Percentiles rank a stretch among this genome's conserved stretches.
phyloP scores from a whole-genome alignment of 2,888 invertebrate species.

The Apotomis betuletana region DNA sequence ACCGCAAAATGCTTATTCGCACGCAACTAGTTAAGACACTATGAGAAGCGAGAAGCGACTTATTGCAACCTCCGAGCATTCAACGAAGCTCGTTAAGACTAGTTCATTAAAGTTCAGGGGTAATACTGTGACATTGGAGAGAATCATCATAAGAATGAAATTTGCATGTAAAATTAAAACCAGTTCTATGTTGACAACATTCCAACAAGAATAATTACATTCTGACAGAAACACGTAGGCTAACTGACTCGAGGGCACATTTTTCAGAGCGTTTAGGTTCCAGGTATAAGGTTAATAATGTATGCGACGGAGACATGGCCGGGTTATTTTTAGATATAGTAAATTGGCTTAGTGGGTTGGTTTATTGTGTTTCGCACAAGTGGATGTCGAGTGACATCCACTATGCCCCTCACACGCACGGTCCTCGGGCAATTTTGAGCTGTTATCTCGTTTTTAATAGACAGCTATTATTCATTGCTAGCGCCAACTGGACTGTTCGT shows the following conservation, averaged over 20 bases:
- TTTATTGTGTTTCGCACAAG: conserved; percentile 78
- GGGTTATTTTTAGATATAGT: conserved; percentile 82
- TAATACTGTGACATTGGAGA: conserved; percentile 38
- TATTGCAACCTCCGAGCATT: conserved; percentile 30
- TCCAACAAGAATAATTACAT: conserved; percentile 62
- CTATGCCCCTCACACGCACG: conserved; percentile 43
- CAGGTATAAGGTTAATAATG: conserved; percentile 77
- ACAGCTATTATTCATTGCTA: conserved; percentile 53
- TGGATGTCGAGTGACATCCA: conserved; percentile 56
- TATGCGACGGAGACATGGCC: conserved; percentile 75
- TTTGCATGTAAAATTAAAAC: conserved; percentile 48
- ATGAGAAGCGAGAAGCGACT: conserved; percentile 52
- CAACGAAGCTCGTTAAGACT: conserved; percentile 31
- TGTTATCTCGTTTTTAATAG: conserved; percentile 53
- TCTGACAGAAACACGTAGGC: conserved; percentile 53
- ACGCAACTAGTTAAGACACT: conserved; percentile 61
- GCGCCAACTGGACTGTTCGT: conserved; percentile 32
- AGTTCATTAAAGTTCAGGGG: conserved; percentile 38
- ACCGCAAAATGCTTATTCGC: conserved; percentile 70
- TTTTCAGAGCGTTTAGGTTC: conserved; percentile 69
- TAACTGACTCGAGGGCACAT: conserved; percentile 54
- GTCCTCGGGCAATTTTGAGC: conserved; percentile 66
- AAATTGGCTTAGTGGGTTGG: conserved; percentile 81
- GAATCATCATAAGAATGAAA: conserved; percentile 40
- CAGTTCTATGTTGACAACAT: conserved; percentile 55